Evolutionary conservation across 2,888 invertebrate species (phyloP).

Genomic region (Melieria picta): DNA sequence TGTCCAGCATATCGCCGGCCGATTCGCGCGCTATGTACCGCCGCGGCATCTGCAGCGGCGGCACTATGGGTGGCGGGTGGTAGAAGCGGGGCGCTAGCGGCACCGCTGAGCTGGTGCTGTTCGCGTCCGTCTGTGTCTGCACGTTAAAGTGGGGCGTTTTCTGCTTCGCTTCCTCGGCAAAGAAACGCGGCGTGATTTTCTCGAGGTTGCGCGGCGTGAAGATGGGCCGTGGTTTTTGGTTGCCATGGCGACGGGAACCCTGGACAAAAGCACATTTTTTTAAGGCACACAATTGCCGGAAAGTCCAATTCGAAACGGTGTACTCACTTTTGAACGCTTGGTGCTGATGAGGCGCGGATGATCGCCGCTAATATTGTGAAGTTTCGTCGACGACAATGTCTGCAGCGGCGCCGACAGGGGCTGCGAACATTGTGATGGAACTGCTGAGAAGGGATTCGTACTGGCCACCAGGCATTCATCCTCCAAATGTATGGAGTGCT

Average conservation of each 20-base stretch:
- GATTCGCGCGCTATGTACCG: constrained; percentile 26
- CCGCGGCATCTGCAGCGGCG: constrained; percentile 24
- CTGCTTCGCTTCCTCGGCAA: constrained; percentile 12
- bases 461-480: not conserved
- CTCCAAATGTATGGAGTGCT: constrained; percentile 35
- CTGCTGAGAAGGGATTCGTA: constrained; percentile 23
- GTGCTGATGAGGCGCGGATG: constrained; percentile 8
- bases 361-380: constrained; percentile 1
- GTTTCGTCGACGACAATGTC: constrained; percentile 17
- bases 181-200: constrained; percentile 24
- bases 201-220: constrained; percentile 40
- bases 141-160: constrained; percentile 30
- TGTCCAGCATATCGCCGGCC: constrained; percentile 32
- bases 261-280: constrained; percentile 7
- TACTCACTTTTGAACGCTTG: constrained; percentile 27
- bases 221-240: constrained; percentile 36
- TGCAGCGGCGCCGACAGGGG: constrained; percentile 22
- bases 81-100: not conserved
- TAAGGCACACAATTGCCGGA: too few relatives aligned
- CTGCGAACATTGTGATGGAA: constrained; percentile 10
- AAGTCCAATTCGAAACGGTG: not conserved
- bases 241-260: constrained; percentile 26
- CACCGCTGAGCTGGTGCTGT: not conserved
- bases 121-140: constrained; percentile 35
- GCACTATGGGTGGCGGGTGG: constrained; percentile 13